phyloP scores from a whole-genome alignment of 2,113 vertebrate species.

The Cygnus buccinator region DNA sequence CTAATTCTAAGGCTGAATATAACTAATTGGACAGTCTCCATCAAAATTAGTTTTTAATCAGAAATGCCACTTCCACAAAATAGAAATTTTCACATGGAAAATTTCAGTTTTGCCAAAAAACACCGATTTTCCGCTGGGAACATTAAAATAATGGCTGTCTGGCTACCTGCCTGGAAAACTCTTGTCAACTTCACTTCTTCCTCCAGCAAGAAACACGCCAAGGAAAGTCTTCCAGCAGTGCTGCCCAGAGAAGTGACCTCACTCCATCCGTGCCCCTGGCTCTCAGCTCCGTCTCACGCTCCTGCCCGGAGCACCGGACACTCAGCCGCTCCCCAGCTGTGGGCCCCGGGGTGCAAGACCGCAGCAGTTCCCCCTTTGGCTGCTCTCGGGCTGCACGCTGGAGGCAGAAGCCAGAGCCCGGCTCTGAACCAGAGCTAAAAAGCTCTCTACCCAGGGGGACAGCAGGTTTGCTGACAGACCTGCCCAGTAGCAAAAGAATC shows the following conservation, averaged over 20 bases:
- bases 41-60: conserved; percentile 27
- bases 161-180: conserved; percentile 56
- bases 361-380: fast-evolving
- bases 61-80: not conserved
- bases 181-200: not conserved
- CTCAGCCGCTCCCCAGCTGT: not conserved
- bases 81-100: not conserved
- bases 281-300: not conserved
- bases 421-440: not conserved
- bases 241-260: conserved; percentile 27
- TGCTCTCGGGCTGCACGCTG: fast-evolving
- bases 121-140: not conserved
- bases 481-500: not conserved
- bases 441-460: fast-evolving
- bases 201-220: conserved; percentile 10
- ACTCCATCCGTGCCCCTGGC: not conserved
- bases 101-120: conserved; percentile 13
- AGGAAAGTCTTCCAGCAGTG: not conserved
- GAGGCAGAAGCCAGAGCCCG: not conserved
- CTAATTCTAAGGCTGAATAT: conserved; percentile 23
- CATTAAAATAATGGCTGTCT: conserved; percentile 21
- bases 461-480: not conserved
- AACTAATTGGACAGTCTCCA: conserved; percentile 9
- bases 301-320: fast-evolving
- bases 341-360: fast-evolving